Evolutionary conservation across 2,888 invertebrate genomes (phyloP), one percentile per base, ranked within the genome.

Genomic region (Stramonita haemastoma): DNA sequence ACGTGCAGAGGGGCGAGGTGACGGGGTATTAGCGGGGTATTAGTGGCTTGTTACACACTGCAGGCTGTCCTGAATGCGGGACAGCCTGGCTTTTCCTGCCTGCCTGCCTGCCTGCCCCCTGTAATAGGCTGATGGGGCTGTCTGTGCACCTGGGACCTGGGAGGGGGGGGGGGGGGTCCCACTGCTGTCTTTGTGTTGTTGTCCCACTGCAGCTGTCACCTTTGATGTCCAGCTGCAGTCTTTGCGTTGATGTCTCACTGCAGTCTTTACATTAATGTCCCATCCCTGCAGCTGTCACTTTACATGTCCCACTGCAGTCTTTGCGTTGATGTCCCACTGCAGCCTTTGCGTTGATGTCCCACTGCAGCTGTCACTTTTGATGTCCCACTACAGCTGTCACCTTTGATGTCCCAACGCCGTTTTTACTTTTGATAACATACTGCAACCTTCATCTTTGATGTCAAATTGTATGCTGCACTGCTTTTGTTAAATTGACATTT

Each of bases 11-110:
- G 22, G 2, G n/a, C n/a, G 26, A 26, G 73, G 73, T 17, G 73
- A 2, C n/a, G 73, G 29, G 73, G 73, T 73, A 73, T 73, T 73
- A 73, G n/a, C 73, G n/a, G 73, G n/a, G 73, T 77, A 66, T 66
- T 13, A 66, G 66, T 66, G 66, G 66, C 26, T 26, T 66, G 46
- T 46, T 46, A 46, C 8, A 46, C 60, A 22, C 13, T 19, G 19
- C n/a, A n/a, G n/a, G n/a, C 22, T 15, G 22, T 22, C 15, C 60
- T 60, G 60, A 22, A 2, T 15, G 60, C 60, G 60, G 60, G 60
- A 13, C 60, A 13, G 60, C 60, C 15, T 19, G 77, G 32, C 32
- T 19, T 79, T 4, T 19, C 19, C 77, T 13, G 8, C 8, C 1
- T 26, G 26, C 11, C 19, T 6, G 77, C 29, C 5, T 32, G n/a